Conservation (phyloP, 2,888 invertebrate genomes). For the Apodemia hepburni region DNA sequence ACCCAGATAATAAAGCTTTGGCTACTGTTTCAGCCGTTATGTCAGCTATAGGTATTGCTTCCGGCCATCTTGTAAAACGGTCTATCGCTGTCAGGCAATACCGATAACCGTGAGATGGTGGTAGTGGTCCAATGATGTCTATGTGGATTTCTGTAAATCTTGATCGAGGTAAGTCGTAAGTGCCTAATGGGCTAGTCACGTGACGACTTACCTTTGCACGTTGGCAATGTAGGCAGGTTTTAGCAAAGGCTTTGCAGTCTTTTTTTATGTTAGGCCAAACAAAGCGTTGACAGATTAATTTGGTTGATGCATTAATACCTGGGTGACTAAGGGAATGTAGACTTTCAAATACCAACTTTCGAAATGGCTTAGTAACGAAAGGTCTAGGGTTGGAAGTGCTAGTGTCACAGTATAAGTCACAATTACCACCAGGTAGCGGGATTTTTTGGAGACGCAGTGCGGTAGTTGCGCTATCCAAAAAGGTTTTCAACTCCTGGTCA, state of each 20-base stretch:
- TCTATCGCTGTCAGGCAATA: constrained; percentile 38
- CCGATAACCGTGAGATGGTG: constrained; percentile 19
- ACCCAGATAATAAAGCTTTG: not conserved
- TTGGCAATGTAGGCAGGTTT: not conserved
- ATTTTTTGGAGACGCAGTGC: not conserved
- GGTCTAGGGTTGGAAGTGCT: not conserved
- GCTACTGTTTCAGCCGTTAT: not conserved
- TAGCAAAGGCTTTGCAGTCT: not conserved
- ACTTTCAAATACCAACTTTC: not conserved
- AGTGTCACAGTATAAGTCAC: constrained; percentile 32
- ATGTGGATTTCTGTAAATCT: not conserved
- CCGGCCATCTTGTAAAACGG: constrained; percentile 18
- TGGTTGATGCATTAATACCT: not conserved
- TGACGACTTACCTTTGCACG: not conserved
- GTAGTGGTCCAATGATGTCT: not conserved
- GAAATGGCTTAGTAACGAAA: not conserved
- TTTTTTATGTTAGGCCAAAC: constrained; percentile 2
- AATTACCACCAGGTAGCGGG: not conserved
- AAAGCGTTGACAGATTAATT: not conserved
- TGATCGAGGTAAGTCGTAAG: not conserved
- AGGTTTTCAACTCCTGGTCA: not conserved
- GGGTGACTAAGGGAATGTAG: not conserved
- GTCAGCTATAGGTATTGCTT: not conserved
- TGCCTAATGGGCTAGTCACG: not conserved
- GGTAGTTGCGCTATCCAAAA: not conserved